Percentiles rank a stretch among this genome's conserved stretches.
Evolutionary conservation across 2,113 vertebrate genomes (phyloP).

Genomic region (Xenopus laevis): DNA sequence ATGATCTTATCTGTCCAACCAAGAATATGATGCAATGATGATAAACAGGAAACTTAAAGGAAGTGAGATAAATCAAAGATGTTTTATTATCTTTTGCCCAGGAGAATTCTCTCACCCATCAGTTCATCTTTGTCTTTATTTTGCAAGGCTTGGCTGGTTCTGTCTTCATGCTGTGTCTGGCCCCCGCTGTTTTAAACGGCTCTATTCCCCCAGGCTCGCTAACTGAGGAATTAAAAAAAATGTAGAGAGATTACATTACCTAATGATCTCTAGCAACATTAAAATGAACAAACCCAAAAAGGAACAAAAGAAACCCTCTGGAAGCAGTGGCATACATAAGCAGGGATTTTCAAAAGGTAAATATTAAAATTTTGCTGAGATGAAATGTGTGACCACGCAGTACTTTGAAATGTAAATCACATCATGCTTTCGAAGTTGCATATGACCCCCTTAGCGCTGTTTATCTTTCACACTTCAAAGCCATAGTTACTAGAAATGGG

Average conservation of each 20-base stretch:
- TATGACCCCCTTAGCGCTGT: conserved; percentile 19
- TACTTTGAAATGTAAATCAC: conserved; percentile 63
- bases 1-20: conserved; percentile 68
- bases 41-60: background rate
- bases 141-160: conserved; percentile 43
- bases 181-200: conserved; percentile 53
- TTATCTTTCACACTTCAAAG: conserved; percentile 57
- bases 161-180: conserved; percentile 46
- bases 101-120: conserved; percentile 43
- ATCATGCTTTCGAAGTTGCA: conserved; percentile 16
- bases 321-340: conserved; percentile 51
- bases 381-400: conserved; percentile 64
- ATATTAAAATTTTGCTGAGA: conserved; percentile 65
- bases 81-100: conserved; percentile 8
- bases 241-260: conserved; percentile 58
- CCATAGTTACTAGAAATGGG: conserved; percentile 57
- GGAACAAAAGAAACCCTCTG: conserved; percentile 50
- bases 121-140: conserved; percentile 58
- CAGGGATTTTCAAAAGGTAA: conserved; percentile 58
- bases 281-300: conserved; percentile 52
- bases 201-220: conserved; percentile 54
- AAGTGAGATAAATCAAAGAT: background rate
- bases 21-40: conserved; percentile 69
- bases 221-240: conserved; percentile 65
- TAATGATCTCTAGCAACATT: conserved; percentile 55